A percentile compares a stretch with the other conserved stretches of the same genome.
Evolutionary conservation across 2,888 invertebrate species (phyloP).

Genomic region (Acrobasis consociella): DNA sequence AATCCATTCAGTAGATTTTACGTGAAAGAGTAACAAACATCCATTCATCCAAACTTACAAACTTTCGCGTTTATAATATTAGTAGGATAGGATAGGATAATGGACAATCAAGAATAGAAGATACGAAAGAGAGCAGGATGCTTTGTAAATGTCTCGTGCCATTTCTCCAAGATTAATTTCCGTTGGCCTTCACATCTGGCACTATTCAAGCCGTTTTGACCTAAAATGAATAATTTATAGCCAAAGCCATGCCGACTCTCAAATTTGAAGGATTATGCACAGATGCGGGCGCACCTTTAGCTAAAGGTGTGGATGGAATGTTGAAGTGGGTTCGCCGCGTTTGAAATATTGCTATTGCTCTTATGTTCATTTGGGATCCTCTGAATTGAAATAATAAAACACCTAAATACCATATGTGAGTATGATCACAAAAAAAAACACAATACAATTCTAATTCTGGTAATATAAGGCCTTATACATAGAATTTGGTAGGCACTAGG

Average conservation of each 20-base stretch:
- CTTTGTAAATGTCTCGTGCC: background rate
- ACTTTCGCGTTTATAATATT: no score
- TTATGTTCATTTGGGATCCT: background rate
- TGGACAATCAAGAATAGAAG: no score
- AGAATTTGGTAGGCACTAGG: no score
- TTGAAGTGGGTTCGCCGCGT: conserved; percentile 9
- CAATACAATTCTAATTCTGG: no score
- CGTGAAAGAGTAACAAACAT: no score
- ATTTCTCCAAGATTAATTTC: background rate
- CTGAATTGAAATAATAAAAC: background rate
- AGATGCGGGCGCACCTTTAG: conserved; percentile 68
- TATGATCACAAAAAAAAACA: no score
- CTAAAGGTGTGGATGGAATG: conserved; percentile 38
- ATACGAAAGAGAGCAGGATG: no score
- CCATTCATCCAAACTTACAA: no score
- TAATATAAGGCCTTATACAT: no score
- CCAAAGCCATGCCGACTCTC: conserved; percentile 42
- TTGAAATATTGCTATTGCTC: no score
- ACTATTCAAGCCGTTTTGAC: conserved; percentile 11
- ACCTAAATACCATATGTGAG: background rate
- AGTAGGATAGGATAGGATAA: no score
- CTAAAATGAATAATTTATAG: conserved; percentile 44
- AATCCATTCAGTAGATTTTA: no score
- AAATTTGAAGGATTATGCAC: conserved; percentile 56
- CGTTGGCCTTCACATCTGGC: conserved; percentile 18